phyloP scores from a whole-genome alignment of 1,140 invertebrate genomes.

The Hylaeus volcanicus region DNA sequence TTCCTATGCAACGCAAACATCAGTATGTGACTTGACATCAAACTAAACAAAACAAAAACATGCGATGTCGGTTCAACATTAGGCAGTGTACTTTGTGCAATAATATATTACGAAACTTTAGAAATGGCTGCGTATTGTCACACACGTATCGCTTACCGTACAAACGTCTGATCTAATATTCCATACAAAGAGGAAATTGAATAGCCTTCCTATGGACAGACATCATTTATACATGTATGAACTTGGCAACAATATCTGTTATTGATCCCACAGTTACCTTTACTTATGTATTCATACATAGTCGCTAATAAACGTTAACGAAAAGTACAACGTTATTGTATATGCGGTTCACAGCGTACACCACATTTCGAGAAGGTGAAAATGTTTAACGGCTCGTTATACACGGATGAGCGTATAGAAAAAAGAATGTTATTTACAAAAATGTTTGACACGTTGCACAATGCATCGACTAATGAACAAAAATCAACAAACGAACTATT shows the following conservation, averaged over 20 bases:
- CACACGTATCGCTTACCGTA: conserved; percentile 31
- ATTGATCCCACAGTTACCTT: conserved; percentile 39
- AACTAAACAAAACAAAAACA: background rate
- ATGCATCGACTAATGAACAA: too few relatives aligned
- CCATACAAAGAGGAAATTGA: conserved; percentile 59
- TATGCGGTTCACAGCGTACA: background rate
- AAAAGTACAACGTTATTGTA: background rate
- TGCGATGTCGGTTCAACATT: background rate
- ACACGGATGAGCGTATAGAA: too few relatives aligned
- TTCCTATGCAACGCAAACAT: too few relatives aligned
- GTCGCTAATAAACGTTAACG: background rate
- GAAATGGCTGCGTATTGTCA: background rate
- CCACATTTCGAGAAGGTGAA: too few relatives aligned
- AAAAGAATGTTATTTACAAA: too few relatives aligned
- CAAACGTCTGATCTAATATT: conserved; percentile 54
- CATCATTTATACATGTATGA: conserved; percentile 58
- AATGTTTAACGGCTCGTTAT: too few relatives aligned
- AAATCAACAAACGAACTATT: too few relatives aligned
- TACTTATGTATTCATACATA: background rate
- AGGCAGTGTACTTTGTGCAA: background rate
- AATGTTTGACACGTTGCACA: too few relatives aligned
- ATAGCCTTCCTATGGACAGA: conserved; percentile 53
- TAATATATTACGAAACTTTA: background rate
- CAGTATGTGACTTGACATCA: too few relatives aligned
- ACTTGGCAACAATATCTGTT: conserved; percentile 53